A percentile compares a stretch with the other conserved stretches of the same genome.
Conservation (phyloP, 1,140 invertebrate species). For the Drosophila baimaii region DNA sequence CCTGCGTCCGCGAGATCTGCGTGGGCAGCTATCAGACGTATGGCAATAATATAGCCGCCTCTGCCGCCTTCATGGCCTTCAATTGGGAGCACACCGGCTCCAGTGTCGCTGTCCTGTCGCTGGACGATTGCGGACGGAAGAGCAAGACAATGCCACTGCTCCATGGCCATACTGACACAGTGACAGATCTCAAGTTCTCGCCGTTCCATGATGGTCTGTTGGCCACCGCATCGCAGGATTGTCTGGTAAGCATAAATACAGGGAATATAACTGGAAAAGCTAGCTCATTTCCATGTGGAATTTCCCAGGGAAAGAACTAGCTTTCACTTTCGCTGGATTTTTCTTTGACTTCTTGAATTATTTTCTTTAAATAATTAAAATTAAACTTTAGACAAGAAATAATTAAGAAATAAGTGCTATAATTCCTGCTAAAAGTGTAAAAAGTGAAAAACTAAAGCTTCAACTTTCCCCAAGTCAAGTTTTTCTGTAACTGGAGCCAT, state of each 20-base stretch:
- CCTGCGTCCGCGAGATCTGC: constrained; percentile 94
- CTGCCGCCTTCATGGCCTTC: constrained; percentile 96
- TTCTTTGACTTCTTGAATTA: not conserved
- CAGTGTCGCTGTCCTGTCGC: constrained; percentile 92
- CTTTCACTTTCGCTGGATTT: not conserved
- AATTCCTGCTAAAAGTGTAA: not conserved
- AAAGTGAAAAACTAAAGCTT: not conserved
- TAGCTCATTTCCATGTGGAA: not conserved
- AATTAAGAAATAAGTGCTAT: too few species aligned
- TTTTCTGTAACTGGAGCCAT: not conserved
- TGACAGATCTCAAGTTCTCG: constrained; percentile 97
- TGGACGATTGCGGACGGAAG: constrained; percentile 94
- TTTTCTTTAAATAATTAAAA: not conserved
- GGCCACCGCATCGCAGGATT: constrained; percentile 95
- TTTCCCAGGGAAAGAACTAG: too few species aligned
- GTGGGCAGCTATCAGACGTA: constrained; percentile 96
- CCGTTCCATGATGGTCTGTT: constrained; percentile 96
- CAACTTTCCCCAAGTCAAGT: constrained; percentile 17
- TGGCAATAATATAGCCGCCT: constrained; percentile 96
- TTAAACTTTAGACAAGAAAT: not conserved
- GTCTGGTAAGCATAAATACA: constrained; percentile 85
- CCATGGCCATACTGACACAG: constrained; percentile 94
- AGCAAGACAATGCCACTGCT: constrained; percentile 93
- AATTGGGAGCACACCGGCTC: constrained; percentile 95
- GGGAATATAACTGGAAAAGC: not conserved